Conservation (phyloP, 2,888 invertebrate species). For the Mythimna lalbum region DNA sequence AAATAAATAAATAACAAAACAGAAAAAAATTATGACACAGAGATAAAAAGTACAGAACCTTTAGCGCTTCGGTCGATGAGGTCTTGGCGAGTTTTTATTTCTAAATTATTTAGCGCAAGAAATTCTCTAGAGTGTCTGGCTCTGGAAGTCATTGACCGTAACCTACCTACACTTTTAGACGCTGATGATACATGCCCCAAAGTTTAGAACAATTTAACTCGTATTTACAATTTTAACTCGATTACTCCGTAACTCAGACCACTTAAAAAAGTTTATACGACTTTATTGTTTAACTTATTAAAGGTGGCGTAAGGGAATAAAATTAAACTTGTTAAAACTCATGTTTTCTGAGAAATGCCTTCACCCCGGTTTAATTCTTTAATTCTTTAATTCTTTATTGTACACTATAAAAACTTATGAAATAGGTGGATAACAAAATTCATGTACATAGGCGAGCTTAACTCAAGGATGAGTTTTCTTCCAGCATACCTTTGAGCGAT, state of each 20-base stretch:
- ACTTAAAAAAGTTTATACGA: slow-evolving; percentile 49
- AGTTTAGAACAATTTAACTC: slow-evolving; percentile 44
- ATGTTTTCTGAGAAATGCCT: background rate
- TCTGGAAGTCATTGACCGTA: slow-evolving; percentile 34
- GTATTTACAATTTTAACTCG: slow-evolving; percentile 42
- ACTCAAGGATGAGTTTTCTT: too few species aligned
- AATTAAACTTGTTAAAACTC: slow-evolving; percentile 16
- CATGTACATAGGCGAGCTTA: too few species aligned
- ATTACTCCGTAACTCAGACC: slow-evolving; percentile 41
- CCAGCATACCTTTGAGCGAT: too few species aligned
- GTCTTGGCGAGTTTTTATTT: slow-evolving; percentile 20
- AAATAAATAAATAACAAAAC: too few species aligned
- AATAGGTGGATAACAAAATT: too few species aligned
- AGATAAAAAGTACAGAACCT: background rate
- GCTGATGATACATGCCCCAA: slow-evolving; percentile 39
- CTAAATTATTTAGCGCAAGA: slow-evolving; percentile 33
- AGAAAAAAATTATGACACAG: background rate
- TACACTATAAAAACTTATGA: too few species aligned
- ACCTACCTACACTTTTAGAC: slow-evolving; percentile 14
- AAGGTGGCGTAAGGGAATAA: slow-evolving; percentile 20
- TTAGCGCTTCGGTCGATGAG: background rate
- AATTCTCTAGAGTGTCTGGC: slow-evolving; percentile 53
- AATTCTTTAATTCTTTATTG: too few species aligned
- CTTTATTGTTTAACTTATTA: slow-evolving; percentile 33
- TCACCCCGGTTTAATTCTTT: too few species aligned